These are phyloP conservation scores for Embiotoca jacksoni DNA, from an alignment of 2,113 vertebrate genomes.

Conservation along the genomic window DNA sequence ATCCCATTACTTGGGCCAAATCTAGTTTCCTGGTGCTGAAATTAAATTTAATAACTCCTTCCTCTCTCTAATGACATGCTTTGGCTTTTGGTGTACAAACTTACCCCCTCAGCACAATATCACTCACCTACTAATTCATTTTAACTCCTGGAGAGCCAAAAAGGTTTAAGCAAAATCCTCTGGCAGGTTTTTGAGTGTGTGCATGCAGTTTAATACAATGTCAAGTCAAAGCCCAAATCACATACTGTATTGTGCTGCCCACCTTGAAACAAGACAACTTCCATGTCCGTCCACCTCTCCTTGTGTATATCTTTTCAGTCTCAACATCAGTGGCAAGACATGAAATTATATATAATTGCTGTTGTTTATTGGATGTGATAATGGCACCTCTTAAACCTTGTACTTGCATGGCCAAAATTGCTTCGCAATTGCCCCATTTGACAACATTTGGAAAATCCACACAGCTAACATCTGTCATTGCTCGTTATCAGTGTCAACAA, in stretches of 20 bases:
- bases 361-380: constrained; percentile 75
- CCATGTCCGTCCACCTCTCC: constrained; percentile 37
- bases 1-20: too few relatives aligned
- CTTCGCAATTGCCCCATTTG: constrained; percentile 75
- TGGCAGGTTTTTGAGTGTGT: not conserved
- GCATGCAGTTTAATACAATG: constrained; percentile 16
- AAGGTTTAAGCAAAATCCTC: constrained; percentile 4
- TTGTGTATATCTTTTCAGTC: constrained; percentile 64
- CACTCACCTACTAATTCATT: not conserved
- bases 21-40: too few relatives aligned
- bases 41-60: too few relatives aligned
- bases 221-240: constrained; percentile 18
- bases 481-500: constrained; percentile 5
- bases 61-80: too few relatives aligned
- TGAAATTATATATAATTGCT: constrained; percentile 77
- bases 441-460: constrained; percentile 59
- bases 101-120: not conserved
- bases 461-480: constrained; percentile 36
- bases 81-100: too few relatives aligned
- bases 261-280: constrained; percentile 37
- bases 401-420: constrained; percentile 71
- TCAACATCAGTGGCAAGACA: constrained; percentile 61
- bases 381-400: constrained; percentile 74
- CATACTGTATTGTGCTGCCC: not conserved
- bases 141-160: not conserved